Conservation (phyloP, 2,888 invertebrate genomes). For the Temnothorax ravouxi region DNA sequence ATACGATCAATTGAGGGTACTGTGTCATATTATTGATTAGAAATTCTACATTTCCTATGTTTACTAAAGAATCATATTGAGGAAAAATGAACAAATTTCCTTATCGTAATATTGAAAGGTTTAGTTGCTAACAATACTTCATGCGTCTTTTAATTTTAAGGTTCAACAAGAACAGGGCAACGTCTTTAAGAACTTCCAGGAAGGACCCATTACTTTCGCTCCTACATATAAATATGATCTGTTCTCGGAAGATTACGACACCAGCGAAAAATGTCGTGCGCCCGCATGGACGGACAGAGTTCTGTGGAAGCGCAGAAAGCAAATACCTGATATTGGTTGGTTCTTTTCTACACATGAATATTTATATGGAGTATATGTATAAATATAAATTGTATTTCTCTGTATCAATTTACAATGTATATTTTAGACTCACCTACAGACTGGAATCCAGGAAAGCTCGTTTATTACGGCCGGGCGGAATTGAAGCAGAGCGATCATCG, state of each 20-base stretch:
- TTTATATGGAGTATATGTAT: not conserved
- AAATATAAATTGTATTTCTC: not conserved
- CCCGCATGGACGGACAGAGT: slow-evolving; percentile 99
- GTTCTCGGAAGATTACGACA: slow-evolving; percentile 99
- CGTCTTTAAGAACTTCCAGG: slow-evolving; percentile 97
- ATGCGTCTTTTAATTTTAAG: slow-evolving; percentile 76
- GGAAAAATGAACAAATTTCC: not conserved
- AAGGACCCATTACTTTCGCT: slow-evolving; percentile 96
- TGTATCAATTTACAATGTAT: not conserved
- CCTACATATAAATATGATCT: slow-evolving; percentile 99
- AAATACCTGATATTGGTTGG: slow-evolving; percentile 90
- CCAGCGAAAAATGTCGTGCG: slow-evolving; percentile 98
- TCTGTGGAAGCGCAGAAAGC: slow-evolving; percentile 95
- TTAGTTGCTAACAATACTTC: not conserved
- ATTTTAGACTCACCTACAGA: slow-evolving; percentile 86
- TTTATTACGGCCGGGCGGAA: slow-evolving; percentile 97
- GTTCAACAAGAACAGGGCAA: slow-evolving; percentile 93
- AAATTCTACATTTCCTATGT: not conserved
- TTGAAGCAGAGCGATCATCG: slow-evolving; percentile 99
- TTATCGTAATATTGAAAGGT: not conserved
- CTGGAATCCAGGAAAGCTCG: slow-evolving; percentile 92
- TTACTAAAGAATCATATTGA: not conserved
- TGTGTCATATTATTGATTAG: not conserved
- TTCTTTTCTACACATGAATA: not conserved
- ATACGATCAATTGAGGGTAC: slow-evolving; percentile 90